Evolutionary conservation across 2,113 vertebrate genomes (phyloP), one percentile per base, ranked within the genome.

Genomic region (Thalassarche chlororhynchos): DNA sequence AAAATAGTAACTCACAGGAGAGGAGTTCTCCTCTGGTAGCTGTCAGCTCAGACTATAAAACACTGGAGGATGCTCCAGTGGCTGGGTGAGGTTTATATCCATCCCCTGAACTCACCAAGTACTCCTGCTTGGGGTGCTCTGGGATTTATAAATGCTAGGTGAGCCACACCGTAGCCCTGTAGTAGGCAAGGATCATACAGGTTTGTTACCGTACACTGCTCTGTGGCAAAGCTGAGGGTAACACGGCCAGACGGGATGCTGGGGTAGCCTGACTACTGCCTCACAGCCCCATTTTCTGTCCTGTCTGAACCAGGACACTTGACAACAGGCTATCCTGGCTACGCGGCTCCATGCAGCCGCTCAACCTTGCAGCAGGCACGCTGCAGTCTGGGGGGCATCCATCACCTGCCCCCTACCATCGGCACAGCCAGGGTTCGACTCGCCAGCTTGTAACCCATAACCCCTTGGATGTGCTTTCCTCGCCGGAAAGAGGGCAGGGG

Each of bases 201-300:
- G 8, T 58, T 76, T 80, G 40, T 49, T 54, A 61, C 58, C 1
- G 0, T 6, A 16, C 32, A 12, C 24, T 21, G 64, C 17, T 72
- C 58, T 0, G 0, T 55, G 38, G 51, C 71, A 87, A 57, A 54
- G 49, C n/a, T 51, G 51, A 38, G 44, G 31, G 72, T 12, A 64
- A 69, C 0, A 0, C 19, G 38, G 29, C 17, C 42, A 69, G 74
- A 7, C 0, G 0, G 66, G 44, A 34, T 26, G 25, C 46, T 81
- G 65, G 26, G 8, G 6, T 28, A 62, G 40, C 31, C 71, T 68
- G 21, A 52, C 60, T 60, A 4, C 36, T 70, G 66, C 65, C 31
- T 90, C 78, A 66, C 14, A 51, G 40, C 15, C 66, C 4, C 9
- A 3, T 64, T 58, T 84, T 64, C 66, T 42, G 15, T n/a, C 52